Percentiles rank a stretch among this genome's conserved stretches.
phyloP scores from a whole-genome alignment of 2,113 vertebrate genomes.

The Pheucticus melanocephalus region DNA sequence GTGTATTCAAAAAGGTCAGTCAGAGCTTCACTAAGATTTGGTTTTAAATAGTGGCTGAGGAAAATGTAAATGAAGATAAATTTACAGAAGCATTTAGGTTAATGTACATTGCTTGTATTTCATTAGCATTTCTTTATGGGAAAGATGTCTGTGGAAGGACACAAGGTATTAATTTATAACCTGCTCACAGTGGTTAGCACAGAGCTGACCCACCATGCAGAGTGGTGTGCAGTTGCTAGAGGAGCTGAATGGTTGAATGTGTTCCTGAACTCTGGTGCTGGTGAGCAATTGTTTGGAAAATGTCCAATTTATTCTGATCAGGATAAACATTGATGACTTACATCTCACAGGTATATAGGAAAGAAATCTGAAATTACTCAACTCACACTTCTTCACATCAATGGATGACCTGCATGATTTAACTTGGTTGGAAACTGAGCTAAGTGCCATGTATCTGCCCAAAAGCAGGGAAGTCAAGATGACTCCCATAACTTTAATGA shows the following conservation, averaged over 20 bases:
- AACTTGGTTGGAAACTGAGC: background rate
- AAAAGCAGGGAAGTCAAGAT: background rate
- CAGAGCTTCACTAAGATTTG: background rate
- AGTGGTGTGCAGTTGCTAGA: background rate
- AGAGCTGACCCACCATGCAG: background rate
- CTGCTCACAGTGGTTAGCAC: background rate
- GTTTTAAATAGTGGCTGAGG: background rate
- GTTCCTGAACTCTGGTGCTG: background rate
- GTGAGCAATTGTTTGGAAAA: background rate
- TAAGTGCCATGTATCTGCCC: background rate
- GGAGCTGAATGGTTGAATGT: background rate
- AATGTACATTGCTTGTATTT: background rate
- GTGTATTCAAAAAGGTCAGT: background rate
- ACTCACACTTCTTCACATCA: background rate
- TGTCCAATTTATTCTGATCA: background rate
- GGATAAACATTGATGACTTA: background rate
- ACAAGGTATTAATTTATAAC: background rate
- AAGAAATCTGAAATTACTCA: background rate
- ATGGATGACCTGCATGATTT: background rate
- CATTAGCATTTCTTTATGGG: background rate
- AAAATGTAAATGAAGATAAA: background rate
- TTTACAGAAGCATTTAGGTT: background rate
- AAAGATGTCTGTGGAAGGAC: background rate
- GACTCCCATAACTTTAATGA: background rate
- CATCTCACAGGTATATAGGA: background rate